Evolutionary conservation across 2,797 vertebrate species (phyloP).

Genomic region (Urosaurus nigricauda): DNA sequence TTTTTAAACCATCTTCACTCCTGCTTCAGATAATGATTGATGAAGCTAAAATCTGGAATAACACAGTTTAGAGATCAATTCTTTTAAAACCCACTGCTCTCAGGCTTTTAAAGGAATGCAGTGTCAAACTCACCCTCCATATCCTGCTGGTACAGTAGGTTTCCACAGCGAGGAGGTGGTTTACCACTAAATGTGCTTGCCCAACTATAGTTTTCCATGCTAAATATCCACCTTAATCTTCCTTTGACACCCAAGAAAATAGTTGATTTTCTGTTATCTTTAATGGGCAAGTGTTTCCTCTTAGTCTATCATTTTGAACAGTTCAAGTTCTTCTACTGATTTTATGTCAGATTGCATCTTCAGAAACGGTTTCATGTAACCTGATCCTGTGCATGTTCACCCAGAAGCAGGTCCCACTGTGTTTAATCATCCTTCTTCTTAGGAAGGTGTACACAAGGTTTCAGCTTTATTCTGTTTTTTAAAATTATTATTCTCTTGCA

Average conservation of each 20-base stretch:
- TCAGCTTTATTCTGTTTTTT: neutral
- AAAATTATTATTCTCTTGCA: neutral
- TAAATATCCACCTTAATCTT: conserved; percentile 54
- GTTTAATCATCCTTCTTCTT: neutral
- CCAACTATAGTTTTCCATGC: conserved; percentile 62
- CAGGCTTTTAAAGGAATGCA: conserved; percentile 56
- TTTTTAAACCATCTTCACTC: conserved; percentile 51
- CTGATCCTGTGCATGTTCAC: conserved; percentile 32
- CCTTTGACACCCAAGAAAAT: conserved; percentile 56
- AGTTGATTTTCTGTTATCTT: conserved; percentile 58
- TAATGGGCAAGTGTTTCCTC: conserved; percentile 32
- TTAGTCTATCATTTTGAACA: conserved; percentile 36
- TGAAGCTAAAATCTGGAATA: conserved; percentile 52
- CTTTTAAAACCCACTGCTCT: conserved; percentile 57
- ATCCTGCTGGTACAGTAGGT: conserved; percentile 67
- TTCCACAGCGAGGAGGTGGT: conserved; percentile 62
- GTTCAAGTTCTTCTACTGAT: conserved; percentile 55
- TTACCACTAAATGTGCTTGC: conserved; percentile 54
- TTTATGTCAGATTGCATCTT: conserved; percentile 37
- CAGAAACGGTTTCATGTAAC: conserved; percentile 41
- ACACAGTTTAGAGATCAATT: conserved; percentile 44
- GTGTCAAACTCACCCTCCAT: conserved; percentile 36
- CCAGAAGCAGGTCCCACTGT: neutral
- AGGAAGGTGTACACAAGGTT: neutral
- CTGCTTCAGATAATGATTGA: conserved; percentile 64